Conservation (phyloP, 2,113 vertebrate genomes). For the Australoheros scitulus region DNA sequence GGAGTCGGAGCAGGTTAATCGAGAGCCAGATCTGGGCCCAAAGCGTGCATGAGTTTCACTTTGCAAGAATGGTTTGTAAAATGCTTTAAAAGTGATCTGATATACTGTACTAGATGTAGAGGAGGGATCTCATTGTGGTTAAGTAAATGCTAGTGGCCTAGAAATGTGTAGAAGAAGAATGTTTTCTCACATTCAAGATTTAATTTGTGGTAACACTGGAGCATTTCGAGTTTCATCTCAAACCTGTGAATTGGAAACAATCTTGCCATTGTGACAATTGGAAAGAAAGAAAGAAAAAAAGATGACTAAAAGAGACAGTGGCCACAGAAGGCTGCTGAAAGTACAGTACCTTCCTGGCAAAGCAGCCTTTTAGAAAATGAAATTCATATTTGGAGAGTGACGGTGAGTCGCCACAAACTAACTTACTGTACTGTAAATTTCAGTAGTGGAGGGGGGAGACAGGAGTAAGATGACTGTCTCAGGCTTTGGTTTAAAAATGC, state of each 20-base stretch:
- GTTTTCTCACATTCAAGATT: conserved; percentile 60
- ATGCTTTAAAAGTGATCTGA: conserved; percentile 52
- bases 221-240: conserved; percentile 21
- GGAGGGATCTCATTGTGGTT: conserved; percentile 60
- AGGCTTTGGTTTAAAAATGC: conserved; percentile 72
- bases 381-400: conserved; percentile 58
- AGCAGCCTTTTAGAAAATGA: conserved; percentile 56
- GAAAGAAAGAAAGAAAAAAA: conserved; percentile 30
- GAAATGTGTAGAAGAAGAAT: conserved; percentile 56
- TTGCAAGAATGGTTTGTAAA: conserved; percentile 42
- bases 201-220: conserved; percentile 48
- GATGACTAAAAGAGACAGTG: conserved; percentile 46
- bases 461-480: conserved; percentile 62
- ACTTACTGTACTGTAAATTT: conserved; percentile 66
- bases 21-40: conserved; percentile 30
- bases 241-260: conserved; percentile 52
- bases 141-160: conserved; percentile 66
- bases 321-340: conserved; percentile 50
- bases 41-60: conserved; percentile 54
- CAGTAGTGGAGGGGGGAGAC: conserved; percentile 43
- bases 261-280: conserved; percentile 43
- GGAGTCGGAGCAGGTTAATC: conserved; percentile 53
- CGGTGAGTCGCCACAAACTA: conserved; percentile 51
- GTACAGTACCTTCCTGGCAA: conserved; percentile 66
- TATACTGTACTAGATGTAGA: conserved; percentile 27